Evolutionary conservation across 2,113 vertebrate genomes (phyloP).

Genomic region (Typhlomys cinereus): DNA sequence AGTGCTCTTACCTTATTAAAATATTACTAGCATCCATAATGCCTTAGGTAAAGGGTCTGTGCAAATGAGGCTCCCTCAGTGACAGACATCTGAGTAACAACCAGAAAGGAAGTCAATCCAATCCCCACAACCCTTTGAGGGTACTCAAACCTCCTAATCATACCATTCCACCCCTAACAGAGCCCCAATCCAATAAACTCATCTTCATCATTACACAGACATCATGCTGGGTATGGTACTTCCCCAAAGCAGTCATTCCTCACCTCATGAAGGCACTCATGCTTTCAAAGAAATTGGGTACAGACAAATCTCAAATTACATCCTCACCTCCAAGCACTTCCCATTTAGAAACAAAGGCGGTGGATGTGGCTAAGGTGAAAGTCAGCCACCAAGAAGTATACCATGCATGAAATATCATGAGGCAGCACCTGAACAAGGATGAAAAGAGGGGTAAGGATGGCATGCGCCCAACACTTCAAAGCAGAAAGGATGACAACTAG

Average conservation of each 20-base stretch:
- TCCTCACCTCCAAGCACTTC: not conserved
- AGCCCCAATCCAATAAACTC: not conserved
- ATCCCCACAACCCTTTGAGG: not conserved
- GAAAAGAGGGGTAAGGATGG: not conserved
- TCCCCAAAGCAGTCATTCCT: not conserved
- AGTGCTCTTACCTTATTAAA: conserved; percentile 6
- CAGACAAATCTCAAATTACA: not conserved
- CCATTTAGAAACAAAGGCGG: not conserved
- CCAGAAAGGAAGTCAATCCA: not conserved
- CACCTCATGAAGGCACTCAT: not conserved
- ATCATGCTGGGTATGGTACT: not conserved
- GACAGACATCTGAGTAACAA: not conserved
- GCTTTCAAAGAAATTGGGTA: not conserved
- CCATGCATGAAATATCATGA: not conserved
- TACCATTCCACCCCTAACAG: not conserved
- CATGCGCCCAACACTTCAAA: not conserved
- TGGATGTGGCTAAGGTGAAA: not conserved
- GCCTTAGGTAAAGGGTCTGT: not conserved
- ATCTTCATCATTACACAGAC: not conserved
- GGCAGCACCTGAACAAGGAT: not conserved
- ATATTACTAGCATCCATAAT: not conserved
- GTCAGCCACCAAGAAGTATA: not conserved
- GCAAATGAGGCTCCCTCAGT: not conserved
- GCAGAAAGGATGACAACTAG: not conserved
- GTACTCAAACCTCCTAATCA: not conserved